phyloP scores from a whole-genome alignment of 2,113 vertebrate genomes.

The Hiodon alosoides region DNA sequence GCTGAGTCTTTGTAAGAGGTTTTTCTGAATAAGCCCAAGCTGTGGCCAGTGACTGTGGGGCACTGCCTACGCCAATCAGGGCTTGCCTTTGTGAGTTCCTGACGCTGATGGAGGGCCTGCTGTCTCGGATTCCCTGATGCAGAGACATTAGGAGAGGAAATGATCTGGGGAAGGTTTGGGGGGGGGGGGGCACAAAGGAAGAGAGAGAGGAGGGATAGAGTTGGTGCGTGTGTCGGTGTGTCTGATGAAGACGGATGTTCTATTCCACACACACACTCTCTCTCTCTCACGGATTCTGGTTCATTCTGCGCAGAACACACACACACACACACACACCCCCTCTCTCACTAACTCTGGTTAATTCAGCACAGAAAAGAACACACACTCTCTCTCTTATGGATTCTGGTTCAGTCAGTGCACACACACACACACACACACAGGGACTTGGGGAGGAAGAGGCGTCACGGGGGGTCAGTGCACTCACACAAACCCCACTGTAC shows the following conservation, averaged over 20 bases:
- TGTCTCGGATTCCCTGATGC: background rate
- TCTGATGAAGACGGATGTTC: background rate
- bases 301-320: background rate
- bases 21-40: background rate
- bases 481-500: conserved; percentile 19
- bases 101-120: background rate
- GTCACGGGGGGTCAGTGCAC: conserved; percentile 16
- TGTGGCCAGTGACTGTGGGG: background rate
- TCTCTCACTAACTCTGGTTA: background rate
- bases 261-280: too few relatives aligned
- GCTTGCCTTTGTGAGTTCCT: background rate
- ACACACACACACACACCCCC: background rate
- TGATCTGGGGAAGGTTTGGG: background rate
- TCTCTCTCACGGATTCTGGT: background rate
- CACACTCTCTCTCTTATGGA: background rate
- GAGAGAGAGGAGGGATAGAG: background rate
- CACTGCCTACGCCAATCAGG: background rate
- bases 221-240: background rate
- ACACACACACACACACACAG: background rate
- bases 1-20: conserved; percentile 9
- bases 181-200: background rate
- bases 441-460: conserved; percentile 4
- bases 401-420: background rate
- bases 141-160: background rate
- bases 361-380: background rate